These are phyloP conservation scores for Bathynomus jamesi DNA, from an alignment of 1,140 invertebrate genomes.

Conservation along the genomic window DNA sequence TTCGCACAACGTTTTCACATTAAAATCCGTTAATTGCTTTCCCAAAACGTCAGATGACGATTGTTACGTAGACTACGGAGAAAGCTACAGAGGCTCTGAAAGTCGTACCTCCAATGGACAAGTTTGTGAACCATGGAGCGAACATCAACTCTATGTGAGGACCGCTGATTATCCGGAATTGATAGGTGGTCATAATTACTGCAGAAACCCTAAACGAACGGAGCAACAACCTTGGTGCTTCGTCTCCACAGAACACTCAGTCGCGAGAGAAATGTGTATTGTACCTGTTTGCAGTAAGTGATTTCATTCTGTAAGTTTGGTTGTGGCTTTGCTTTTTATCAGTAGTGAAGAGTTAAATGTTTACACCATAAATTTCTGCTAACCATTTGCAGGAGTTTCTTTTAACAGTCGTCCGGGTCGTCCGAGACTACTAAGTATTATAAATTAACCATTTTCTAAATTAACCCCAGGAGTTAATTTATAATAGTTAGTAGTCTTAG, in stretches of 20 bases:
- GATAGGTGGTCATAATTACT: conserved; percentile 78
- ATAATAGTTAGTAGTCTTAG: no score
- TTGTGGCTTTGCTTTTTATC: no score
- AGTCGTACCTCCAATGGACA: conserved; percentile 61
- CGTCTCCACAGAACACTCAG: conserved; percentile 43
- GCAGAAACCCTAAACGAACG: conserved; percentile 76
- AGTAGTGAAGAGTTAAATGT: no score
- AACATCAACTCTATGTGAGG: conserved; percentile 57
- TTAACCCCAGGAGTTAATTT: no score
- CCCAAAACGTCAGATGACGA: conserved; percentile 45
- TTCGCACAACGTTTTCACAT: no score
- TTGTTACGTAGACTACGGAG: conserved; percentile 78
- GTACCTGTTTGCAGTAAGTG: conserved; percentile 39
- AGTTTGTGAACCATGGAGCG: conserved; percentile 69
- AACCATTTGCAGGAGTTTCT: no score
- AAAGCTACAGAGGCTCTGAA: conserved; percentile 67
- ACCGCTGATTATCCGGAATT: conserved; percentile 72
- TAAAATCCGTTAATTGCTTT: no score
- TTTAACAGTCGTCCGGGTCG: no score
- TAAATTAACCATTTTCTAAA: no score
- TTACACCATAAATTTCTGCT: no score
- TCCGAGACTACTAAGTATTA: no score
- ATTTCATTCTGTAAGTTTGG: no score
- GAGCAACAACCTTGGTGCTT: conserved; percentile 86
- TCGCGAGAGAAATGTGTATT: conserved; percentile 42